A percentile compares a stretch with the other conserved stretches of the same genome.
Conservation (phyloP, 2,113 vertebrate species). For the Gracilinanus agilis region DNA sequence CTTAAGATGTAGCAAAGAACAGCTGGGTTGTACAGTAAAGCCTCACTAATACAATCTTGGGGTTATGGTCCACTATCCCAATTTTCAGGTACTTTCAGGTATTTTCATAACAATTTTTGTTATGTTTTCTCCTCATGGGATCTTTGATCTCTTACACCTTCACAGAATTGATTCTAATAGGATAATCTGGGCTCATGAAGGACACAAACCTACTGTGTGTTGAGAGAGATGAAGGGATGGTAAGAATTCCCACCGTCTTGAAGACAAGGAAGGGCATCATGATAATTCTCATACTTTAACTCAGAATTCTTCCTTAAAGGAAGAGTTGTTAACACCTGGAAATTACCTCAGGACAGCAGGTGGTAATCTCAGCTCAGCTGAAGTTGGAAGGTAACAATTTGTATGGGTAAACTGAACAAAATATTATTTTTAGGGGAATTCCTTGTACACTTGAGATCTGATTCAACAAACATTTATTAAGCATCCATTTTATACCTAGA, state of each 20-base stretch:
- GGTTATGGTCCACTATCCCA: not conserved
- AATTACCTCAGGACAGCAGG: slow-evolving; percentile 48
- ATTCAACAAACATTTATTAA: slow-evolving; percentile 30
- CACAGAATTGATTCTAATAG: slow-evolving; percentile 34
- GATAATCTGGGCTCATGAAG: slow-evolving; percentile 33
- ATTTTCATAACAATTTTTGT: slow-evolving; percentile 31
- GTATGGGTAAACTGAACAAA: slow-evolving; percentile 12
- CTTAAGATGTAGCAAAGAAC: slow-evolving; percentile 32
- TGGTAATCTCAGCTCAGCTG: not conserved
- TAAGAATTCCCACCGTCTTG: slow-evolving; percentile 4
- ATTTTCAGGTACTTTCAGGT: slow-evolving; percentile 11
- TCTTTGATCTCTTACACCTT: slow-evolving; percentile 43
- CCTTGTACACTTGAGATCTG: not conserved
- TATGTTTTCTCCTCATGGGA: slow-evolving; percentile 43
- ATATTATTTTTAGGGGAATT: not conserved
- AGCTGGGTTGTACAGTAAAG: slow-evolving; percentile 11
- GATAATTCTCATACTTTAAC: not conserved
- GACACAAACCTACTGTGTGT: slow-evolving; percentile 39
- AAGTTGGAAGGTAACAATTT: slow-evolving; percentile 44
- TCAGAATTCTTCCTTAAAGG: slow-evolving; percentile 36
- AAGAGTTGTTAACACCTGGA: slow-evolving; percentile 29
- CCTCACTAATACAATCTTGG: slow-evolving; percentile 12
- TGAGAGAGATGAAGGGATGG: slow-evolving; percentile 9
- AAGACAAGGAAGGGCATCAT: not conserved
- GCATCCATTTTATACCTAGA: slow-evolving; percentile 16